Conservation (phyloP, 2,888 invertebrate genomes). For the Sinhomidia bicolor region DNA sequence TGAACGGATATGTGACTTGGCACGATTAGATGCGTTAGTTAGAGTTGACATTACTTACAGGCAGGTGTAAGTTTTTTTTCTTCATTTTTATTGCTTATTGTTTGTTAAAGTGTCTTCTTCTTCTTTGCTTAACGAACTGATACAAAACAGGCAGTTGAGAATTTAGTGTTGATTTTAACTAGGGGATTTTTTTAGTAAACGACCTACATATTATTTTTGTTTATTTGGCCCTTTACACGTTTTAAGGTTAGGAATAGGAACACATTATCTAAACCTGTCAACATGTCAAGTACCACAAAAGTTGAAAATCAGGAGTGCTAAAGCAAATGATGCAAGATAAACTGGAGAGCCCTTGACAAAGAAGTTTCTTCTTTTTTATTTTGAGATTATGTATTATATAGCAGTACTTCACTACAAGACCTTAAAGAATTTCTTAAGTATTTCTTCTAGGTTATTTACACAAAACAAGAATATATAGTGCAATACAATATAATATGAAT, state of each 20-base stretch:
- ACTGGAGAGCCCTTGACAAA: slow-evolving; percentile 69
- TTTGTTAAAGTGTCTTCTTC: neutral
- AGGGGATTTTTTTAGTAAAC: neutral
- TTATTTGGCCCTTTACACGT: slow-evolving; percentile 29
- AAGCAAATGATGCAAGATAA: slow-evolving; percentile 3
- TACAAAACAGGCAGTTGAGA: neutral
- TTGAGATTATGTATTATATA: neutral
- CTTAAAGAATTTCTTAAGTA: too few relatives aligned
- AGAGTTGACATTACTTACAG: too few relatives aligned
- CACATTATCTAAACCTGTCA: slow-evolving; percentile 48
- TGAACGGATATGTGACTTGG: neutral
- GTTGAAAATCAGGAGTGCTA: neutral
- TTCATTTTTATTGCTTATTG: neutral
- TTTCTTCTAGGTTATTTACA: neutral
- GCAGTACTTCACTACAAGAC: too few relatives aligned
- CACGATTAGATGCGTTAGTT: neutral
- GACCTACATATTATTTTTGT: slow-evolving; percentile 53
- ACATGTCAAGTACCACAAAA: slow-evolving; percentile 40
- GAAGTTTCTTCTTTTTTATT: slow-evolving; percentile 5
- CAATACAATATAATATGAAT: too few relatives aligned
- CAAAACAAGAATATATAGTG: too few relatives aligned
- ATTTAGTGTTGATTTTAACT: slow-evolving; percentile 6
- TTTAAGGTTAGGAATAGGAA: slow-evolving; percentile 23
- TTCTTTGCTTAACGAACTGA: neutral
- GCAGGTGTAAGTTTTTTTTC: too few relatives aligned